These are phyloP conservation scores for Platycercus adscitus DNA, from an alignment of 2,113 vertebrate species.

Conservation along the genomic window DNA sequence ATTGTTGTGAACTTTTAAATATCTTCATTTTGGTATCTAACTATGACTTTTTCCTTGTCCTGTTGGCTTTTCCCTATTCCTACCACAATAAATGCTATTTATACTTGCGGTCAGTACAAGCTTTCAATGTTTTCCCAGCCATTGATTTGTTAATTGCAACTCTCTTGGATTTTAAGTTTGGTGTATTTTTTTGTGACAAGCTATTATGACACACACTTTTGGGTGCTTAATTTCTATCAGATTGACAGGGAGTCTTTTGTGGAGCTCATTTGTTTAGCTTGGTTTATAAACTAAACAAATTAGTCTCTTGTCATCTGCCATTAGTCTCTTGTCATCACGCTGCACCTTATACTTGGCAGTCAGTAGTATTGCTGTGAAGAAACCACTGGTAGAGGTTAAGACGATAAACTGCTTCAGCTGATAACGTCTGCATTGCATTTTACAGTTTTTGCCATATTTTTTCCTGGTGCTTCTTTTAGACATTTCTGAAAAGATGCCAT, in stretches of 20 bases:
- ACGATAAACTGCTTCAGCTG: not conserved
- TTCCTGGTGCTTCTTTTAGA: not conserved
- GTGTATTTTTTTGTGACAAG: not conserved
- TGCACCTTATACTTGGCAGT: not conserved
- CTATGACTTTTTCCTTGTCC: not conserved
- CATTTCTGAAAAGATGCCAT: not conserved
- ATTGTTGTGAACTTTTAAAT: not conserved
- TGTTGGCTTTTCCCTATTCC: not conserved
- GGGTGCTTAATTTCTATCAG: not conserved
- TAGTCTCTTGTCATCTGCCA: not conserved
- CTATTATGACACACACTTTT: not conserved
- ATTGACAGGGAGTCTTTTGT: not conserved
- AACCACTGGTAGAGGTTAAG: not conserved
- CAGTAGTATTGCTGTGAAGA: not conserved
- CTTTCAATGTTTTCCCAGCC: not conserved
- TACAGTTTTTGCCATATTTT: not conserved
- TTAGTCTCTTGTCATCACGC: not conserved
- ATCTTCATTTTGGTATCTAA: not conserved
- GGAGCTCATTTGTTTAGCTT: not conserved
- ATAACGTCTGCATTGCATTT: not conserved
- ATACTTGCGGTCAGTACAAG: not conserved
- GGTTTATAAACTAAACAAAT: not conserved
- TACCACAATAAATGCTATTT: not conserved
- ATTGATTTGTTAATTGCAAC: not conserved
- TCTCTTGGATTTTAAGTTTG: not conserved